Evolutionary conservation across 2,888 invertebrate species (phyloP).

Genomic region (Pinctada fucata): DNA sequence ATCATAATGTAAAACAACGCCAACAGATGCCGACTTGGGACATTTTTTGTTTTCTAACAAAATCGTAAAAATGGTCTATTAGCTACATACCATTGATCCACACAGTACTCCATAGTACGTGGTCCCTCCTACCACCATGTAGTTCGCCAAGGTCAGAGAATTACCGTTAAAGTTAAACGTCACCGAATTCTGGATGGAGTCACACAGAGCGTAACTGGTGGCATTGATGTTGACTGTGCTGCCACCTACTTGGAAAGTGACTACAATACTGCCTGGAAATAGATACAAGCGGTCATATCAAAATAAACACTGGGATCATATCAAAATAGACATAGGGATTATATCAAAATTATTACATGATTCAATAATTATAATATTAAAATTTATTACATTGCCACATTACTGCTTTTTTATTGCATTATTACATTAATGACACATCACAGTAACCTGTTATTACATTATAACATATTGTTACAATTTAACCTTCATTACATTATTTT

Average conservation of each 20-base stretch:
- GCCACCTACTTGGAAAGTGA: slow-evolving; percentile 52
- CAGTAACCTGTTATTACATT: too few relatives aligned
- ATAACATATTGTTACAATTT: too few relatives aligned
- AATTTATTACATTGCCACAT: too few relatives aligned
- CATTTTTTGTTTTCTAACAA: too few relatives aligned
- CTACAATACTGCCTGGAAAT: slow-evolving; percentile 58
- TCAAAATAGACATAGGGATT: neutral
- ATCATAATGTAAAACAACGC: too few relatives aligned
- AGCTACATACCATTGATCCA: slow-evolving; percentile 44
- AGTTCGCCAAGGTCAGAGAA: slow-evolving; percentile 44
- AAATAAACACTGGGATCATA: neutral
- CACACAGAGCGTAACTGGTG: slow-evolving; percentile 51
- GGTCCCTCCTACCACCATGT: slow-evolving; percentile 50
- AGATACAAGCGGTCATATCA: neutral
- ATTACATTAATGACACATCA: too few relatives aligned
- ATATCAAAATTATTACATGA: neutral
- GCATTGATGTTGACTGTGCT: slow-evolving; percentile 42
- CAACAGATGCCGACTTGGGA: too few relatives aligned
- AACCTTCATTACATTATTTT: too few relatives aligned
- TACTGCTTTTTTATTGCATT: too few relatives aligned
- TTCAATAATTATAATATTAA: neutral
- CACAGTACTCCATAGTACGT: slow-evolving; percentile 56
- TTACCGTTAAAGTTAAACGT: slow-evolving; percentile 46
- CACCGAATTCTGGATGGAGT: slow-evolving; percentile 40
- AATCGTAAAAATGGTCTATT: too few relatives aligned